Evolutionary conservation across 2,113 vertebrate genomes (phyloP), one percentile per base, ranked within the genome.

Genomic region (Leucopternis melanops): DNA sequence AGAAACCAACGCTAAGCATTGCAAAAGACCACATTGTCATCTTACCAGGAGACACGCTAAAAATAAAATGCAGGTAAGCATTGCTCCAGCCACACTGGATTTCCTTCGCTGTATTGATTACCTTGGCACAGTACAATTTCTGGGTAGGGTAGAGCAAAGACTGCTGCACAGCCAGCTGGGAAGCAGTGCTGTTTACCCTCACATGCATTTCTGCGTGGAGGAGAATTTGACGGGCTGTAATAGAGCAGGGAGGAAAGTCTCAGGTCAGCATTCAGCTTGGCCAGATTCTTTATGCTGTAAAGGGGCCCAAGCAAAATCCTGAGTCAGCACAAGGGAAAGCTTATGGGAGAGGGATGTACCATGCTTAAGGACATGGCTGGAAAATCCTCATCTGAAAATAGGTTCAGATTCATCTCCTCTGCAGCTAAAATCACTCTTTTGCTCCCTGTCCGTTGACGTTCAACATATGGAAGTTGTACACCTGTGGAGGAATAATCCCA

Each of bases 51-150:
- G 92, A 95, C 40, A 87, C 77, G 20, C 94, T 97, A 5, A 96
- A 95, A 67, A 94, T 98, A 20, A 96, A 94, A 78, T 98, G 98
- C 98, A 97, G 97, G 98, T 98, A 97, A 97, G 90, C 77, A 59
- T 29, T 34, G 54, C 73, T 72, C 75, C 29, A 22, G 61, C 34
- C 47, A 5, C 0, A 44, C 79, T 55, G 87, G 52, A 6, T 65
- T 79, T 71, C 67, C 82, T 42, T 13, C 16, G 2, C 29, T 9
- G 54, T 47, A 7, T 9, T 10, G 54, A 16, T 54, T 22, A 14
- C 58, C 36, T 59, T 32, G 44, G 62, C 34, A 34, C 57, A 22
- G 73, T 6, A 18, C 3, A 47, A 69, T 34, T 73, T 27, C 50
- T 27, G 50, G 32, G 77, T 2, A 36, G 67, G 58, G 9, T 4